Percentiles rank a stretch among this genome's conserved stretches.
Evolutionary conservation across 2,888 invertebrate genomes (phyloP).

Genomic region (Caenorhabditis angaria): DNA sequence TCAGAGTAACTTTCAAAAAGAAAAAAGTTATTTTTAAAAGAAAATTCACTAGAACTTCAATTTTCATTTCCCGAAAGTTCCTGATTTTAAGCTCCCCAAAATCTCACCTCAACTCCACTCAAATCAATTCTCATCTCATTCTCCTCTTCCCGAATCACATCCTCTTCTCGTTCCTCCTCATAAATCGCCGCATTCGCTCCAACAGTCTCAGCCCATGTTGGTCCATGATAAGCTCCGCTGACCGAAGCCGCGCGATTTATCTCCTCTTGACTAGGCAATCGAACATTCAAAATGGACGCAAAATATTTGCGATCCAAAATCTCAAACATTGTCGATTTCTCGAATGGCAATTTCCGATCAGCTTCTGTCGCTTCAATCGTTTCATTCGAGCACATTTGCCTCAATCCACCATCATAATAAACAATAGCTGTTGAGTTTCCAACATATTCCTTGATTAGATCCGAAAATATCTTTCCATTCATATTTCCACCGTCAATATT

Average conservation of each 20-base stretch:
- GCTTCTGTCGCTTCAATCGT: conserved; percentile 9
- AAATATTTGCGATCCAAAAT: conserved; percentile 62
- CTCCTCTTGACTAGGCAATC: conserved; percentile 54
- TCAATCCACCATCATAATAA: conserved; percentile 53
- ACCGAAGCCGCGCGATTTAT: conserved; percentile 20
- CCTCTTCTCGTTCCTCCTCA: neutral
- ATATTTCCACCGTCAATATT: conserved; percentile 36
- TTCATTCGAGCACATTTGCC: conserved; percentile 21
- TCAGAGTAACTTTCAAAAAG: no score
- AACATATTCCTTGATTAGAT: neutral
- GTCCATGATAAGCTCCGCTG: conserved; percentile 28
- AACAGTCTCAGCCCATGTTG: conserved; percentile 41
- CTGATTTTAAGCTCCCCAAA: no score
- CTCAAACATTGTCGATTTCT: conserved; percentile 52
- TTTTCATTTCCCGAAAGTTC: no score
- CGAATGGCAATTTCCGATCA: conserved; percentile 34
- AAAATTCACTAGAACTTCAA: no score
- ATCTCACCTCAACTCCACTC: no score
- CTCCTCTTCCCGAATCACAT: conserved; percentile 9
- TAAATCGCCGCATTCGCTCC: neutral
- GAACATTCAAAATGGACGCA: conserved; percentile 45
- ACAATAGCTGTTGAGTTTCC: conserved; percentile 34
- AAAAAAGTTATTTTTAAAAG: no score
- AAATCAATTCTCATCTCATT: no score
- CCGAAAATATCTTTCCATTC: conserved; percentile 15